Base-by-base conservation (phyloP, 2,888 invertebrate genomes). In the Pycnomerus fuliginosus region DNA sequence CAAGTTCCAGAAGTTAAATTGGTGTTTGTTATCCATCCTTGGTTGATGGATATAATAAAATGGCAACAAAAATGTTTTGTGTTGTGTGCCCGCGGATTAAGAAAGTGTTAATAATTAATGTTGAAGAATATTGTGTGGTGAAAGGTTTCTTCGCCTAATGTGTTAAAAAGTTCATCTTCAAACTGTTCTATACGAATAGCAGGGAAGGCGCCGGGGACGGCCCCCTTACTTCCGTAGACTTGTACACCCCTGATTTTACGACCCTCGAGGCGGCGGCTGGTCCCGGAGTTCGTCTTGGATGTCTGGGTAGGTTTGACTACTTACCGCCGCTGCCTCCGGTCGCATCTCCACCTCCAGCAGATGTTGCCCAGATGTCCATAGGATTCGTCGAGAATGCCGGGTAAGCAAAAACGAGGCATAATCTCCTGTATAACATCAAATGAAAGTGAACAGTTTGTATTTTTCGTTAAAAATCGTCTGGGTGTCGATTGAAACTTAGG, bases 181-280 rank as follows among this genome's bases (percentile, higher is more conserved):
- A 65, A 54, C 67, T 68, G 68, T 68, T 67, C 65, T 67, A 66
- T 56, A 61, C 66, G 61, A 64, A 66, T 61, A 56, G 58, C 28
- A 60, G 56, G 41, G 61, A 58, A 52, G 57, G 62, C 47, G 62
- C 62, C 58, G 62, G 59, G 50, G 58, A 61, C 56, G 64, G 60
- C 58, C 57, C 57, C 37, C 58, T 56, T 49, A 47, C 51, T 57
- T 55, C 58, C 39, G 62, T 62, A 57, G 67, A 67, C 54, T 56
- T 66, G 60, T 55, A 64, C 48, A 56, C 56, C 44, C 62, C 64
- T 58, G 65, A 65, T 30, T 66, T 62, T 47, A 56, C 59, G 14
- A 53, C 59, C 39, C 53, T 56, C 41, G 58, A 58, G 52, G 52
- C 61, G 51, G 53, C 48, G 24, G 48, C 54, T n/a, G 57, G 55